A percentile compares a stretch with the other conserved stretches of the same genome.
These are phyloP conservation scores for Drosophila pseudoobscura DNA, from an alignment of 1,140 invertebrate genomes.

Conservation along the genomic window DNA sequence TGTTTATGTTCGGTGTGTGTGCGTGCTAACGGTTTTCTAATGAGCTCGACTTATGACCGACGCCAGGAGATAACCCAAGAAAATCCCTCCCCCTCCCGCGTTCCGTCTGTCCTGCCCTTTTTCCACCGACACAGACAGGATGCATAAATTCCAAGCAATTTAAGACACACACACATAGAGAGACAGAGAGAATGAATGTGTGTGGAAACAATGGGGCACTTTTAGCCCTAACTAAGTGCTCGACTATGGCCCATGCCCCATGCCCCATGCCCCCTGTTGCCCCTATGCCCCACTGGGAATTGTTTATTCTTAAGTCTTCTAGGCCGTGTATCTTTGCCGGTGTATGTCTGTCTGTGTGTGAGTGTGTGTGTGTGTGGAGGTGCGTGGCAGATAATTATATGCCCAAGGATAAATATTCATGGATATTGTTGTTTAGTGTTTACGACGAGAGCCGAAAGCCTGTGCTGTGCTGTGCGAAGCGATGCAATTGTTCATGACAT, in stretches of 20 bases:
- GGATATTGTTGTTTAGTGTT: conserved; percentile 48
- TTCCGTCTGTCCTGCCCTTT: not conserved
- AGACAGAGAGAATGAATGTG: not conserved
- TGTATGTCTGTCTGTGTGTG: not conserved
- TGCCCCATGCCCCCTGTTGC: not conserved
- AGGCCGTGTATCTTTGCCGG: no score
- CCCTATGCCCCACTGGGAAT: conserved; percentile 18
- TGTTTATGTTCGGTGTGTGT: not conserved
- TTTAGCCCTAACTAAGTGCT: conserved; percentile 47
- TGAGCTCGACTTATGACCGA: conserved; percentile 40
- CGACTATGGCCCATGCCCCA: conserved; percentile 4
- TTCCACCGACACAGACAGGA: conserved; percentile 24
- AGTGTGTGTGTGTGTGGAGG: conserved; percentile 4
- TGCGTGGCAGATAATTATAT: conserved; percentile 49
- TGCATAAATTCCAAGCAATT: conserved; percentile 51
- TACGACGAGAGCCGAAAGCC: conserved; percentile 10
- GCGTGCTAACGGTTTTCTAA: conserved; percentile 38
- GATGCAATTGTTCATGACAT: conserved; percentile 32
- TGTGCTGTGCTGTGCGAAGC: not conserved
- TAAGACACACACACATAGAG: conserved; percentile 32
- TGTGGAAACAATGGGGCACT: conserved; percentile 40
- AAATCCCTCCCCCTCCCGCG: conserved; percentile 8
- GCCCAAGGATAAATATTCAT: conserved; percentile 51
- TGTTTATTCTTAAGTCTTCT: conserved; percentile 34
- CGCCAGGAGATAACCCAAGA: conserved; percentile 27